Conservation (phyloP, 2,888 invertebrate genomes). For the Lapara coniferarum region DNA sequence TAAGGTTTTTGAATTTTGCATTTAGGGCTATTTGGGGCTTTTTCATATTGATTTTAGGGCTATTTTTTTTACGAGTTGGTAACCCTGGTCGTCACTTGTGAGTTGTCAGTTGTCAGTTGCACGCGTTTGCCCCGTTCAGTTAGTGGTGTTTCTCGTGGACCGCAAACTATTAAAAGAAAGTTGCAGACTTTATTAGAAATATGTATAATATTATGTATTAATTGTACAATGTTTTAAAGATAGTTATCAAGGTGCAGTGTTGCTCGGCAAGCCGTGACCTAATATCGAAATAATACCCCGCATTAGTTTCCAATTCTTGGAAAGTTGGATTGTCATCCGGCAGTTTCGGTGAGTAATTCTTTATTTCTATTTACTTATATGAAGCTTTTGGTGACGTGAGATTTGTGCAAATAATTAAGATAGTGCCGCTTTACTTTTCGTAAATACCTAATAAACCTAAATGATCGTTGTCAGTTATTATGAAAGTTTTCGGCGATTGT, state of each 20-base stretch:
- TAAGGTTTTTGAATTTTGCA: no score
- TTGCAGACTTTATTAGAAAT: slow-evolving; percentile 36
- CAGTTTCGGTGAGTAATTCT: slow-evolving; percentile 73
- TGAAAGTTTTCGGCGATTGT: not conserved
- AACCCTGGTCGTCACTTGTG: no score
- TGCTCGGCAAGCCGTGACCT: slow-evolving; percentile 56
- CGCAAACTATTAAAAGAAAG: slow-evolving; percentile 36
- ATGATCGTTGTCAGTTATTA: not conserved
- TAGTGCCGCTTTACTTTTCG: not conserved
- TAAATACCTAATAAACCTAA: not conserved
- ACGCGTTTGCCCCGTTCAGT: slow-evolving; percentile 35
- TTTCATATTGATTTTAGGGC: no score
- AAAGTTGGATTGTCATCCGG: slow-evolving; percentile 74
- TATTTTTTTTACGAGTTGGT: no score
- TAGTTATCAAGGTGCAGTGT: slow-evolving; percentile 55
- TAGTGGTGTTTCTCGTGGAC: slow-evolving; percentile 23
- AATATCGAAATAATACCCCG: slow-evolving; percentile 38
- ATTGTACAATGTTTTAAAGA: slow-evolving; percentile 29
- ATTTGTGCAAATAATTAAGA: slow-evolving; percentile 13
- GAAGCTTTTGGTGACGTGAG: slow-evolving; percentile 15
- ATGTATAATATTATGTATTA: slow-evolving; percentile 27
- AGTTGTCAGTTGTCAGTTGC: slow-evolving; percentile 37
- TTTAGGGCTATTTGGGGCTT: no score
- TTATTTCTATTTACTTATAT: slow-evolving; percentile 30
- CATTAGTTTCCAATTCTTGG: slow-evolving; percentile 66